These are phyloP conservation scores for Danaus plexippus DNA, from an alignment of 1,140 invertebrate genomes.

Conservation along the genomic window DNA sequence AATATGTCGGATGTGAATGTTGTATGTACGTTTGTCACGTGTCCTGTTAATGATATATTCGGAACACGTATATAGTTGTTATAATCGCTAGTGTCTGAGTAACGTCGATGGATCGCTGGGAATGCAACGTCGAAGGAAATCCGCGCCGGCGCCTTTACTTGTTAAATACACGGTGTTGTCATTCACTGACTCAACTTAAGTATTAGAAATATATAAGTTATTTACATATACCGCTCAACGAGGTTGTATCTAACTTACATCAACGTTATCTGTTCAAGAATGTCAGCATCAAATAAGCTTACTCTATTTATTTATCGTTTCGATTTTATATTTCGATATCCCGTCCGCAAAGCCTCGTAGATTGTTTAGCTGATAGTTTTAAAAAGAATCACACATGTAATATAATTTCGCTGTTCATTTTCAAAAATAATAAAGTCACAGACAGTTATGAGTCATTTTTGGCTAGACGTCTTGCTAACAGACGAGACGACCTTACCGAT, in stretches of 20 bases:
- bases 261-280: too few species aligned
- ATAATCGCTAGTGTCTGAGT: conserved; percentile 38
- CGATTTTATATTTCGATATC: too few species aligned
- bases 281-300: too few species aligned
- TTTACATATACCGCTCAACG: too few species aligned
- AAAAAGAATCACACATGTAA: conserved; percentile 8
- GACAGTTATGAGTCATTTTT: conserved; percentile 50
- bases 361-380: too few species aligned
- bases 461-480: conserved; percentile 49
- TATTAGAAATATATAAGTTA: too few species aligned
- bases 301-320: too few species aligned
- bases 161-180: too few species aligned
- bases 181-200: too few species aligned
- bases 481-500: conserved; percentile 52
- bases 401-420: conserved; percentile 18
- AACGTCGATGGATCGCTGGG: conserved; percentile 41
- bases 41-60: conserved; percentile 16
- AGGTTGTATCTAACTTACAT: too few species aligned
- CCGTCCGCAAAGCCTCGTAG: too few species aligned
- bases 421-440: conserved; percentile 31
- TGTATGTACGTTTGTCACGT: conserved; percentile 6
- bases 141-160: conserved; percentile 46
- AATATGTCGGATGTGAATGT: too few species aligned
- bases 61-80: conserved; percentile 14
- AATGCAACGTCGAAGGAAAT: conserved; percentile 63